Evolutionary conservation across 1,140 invertebrate genomes (phyloP), one percentile per base, ranked within the genome.

Genomic region (Palaemon carinicauda): DNA sequence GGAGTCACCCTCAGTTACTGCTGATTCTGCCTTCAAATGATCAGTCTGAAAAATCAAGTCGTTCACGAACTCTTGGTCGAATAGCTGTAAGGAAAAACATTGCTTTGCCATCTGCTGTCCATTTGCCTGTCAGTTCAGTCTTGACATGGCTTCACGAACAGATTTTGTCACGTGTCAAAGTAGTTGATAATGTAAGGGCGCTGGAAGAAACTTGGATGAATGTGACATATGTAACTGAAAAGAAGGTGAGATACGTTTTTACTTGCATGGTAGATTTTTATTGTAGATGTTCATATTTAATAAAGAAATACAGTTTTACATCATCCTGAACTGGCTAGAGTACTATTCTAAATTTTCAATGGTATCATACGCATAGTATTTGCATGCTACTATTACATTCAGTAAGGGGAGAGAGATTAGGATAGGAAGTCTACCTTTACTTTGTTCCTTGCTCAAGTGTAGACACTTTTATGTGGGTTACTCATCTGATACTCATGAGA

Each of bases 1-100:
- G 84, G 84, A 86, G 77, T 50, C 84, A 80, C 65, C 84, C 84
- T 29, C 84, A 86, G 51, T 69, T 86, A 52, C 54, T 86, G 17
- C 50, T 86, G 14, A 80, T 86, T 33, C 29, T 86, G 33, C 84
- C 84, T 2, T 69, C 84, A 54, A 54, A 24, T 51, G 51, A 74
- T 21, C 80, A 82, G 14, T 27, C 14, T 71, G 33, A 71, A 7
- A 80, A 54, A 51, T 29, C 27, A 29, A 86, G 41, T 19, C 52
- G 33, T 73, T 29, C 41, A n/a, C 50, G 52, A n/a, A 80, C 21
- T 29, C 60, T 29, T n/a, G 21, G 51, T 24, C 52, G 71, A 9
- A 24, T 80, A 12, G 54, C 84, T 56, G 84, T 77, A 41, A 75
- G 77, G 3, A 78, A 86, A 56, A 77, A 86, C 14, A 79, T 86